These are phyloP conservation scores for Teleiodes luculella DNA, from an alignment of 2,888 invertebrate genomes.

Conservation along the genomic window DNA sequence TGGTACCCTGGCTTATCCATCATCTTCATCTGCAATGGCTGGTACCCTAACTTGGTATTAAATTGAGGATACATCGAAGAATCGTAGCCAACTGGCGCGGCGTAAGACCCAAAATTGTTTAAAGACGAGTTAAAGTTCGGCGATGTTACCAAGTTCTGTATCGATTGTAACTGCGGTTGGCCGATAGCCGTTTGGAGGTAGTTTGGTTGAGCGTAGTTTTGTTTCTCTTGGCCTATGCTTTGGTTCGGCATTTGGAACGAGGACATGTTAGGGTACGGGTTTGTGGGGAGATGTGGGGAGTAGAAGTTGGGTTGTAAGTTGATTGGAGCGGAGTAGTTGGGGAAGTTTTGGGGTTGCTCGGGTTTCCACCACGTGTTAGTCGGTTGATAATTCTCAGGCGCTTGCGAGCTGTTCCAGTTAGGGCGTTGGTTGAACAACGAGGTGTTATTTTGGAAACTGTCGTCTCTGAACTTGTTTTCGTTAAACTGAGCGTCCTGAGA, in stretches of 20 bases:
- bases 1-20: conserved; percentile 47
- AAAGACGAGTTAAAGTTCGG: conserved; percentile 58
- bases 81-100: conserved; percentile 53
- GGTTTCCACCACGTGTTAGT: conserved; percentile 60
- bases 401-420: conserved; percentile 36
- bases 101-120: conserved; percentile 51
- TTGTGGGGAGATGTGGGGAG: conserved; percentile 38
- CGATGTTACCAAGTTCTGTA: conserved; percentile 54
- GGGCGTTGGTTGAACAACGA: conserved; percentile 34
- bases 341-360: conserved; percentile 42
- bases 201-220: conserved; percentile 35
- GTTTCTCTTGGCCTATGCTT: conserved; percentile 38
- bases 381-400: conserved; percentile 42
- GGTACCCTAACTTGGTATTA: conserved; percentile 47
- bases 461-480: conserved; percentile 66
- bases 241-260: conserved; percentile 36
- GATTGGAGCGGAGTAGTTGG: conserved; percentile 38
- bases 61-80: conserved; percentile 69
- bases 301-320: conserved; percentile 53
- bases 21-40: conserved; percentile 47
- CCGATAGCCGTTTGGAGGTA: conserved; percentile 52
- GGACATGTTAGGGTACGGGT: conserved; percentile 44
- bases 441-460: conserved; percentile 40
- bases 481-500: conserved; percentile 56
- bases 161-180: conserved; percentile 51